phyloP scores from a whole-genome alignment of 37 sponge, comb jelly and placozoan species.

The Amphimedon queenslandica region DNA sequence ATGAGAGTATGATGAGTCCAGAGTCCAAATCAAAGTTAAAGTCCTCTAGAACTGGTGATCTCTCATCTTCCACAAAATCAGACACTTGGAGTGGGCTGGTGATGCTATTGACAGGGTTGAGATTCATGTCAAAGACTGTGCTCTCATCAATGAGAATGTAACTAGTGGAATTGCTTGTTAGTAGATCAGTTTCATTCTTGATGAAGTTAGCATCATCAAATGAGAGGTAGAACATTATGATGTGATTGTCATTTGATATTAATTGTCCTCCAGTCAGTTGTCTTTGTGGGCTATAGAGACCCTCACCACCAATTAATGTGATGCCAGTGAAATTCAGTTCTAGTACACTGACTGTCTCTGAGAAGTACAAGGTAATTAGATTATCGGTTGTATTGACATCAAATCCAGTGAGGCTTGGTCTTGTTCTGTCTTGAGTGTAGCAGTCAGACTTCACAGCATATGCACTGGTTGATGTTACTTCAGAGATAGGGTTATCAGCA shows the following conservation, averaged over 20 bases:
- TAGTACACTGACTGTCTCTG: conserved; percentile 68
- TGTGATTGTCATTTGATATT: conserved; percentile 26
- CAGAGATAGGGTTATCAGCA: conserved; percentile 48
- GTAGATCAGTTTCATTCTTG: conserved; percentile 60
- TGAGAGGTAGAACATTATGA: conserved; percentile 41
- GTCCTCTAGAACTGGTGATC: conserved; percentile 29
- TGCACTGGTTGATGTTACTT: conserved; percentile 20
- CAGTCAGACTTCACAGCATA: conserved; percentile 51
- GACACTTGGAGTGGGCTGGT: conserved; percentile 26
- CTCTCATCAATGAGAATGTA: conserved; percentile 55
- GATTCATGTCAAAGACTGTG: conserved; percentile 68
- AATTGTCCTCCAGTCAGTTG: conserved; percentile 55
- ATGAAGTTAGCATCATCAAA: conserved; percentile 79
- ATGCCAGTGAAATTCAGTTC: conserved; percentile 67
- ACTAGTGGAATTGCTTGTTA: conserved; percentile 40
- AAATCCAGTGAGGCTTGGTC: conserved; percentile 56
- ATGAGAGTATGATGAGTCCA: conserved; percentile 53
- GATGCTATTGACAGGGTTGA: conserved; percentile 53
- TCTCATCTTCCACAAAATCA: conserved; percentile 36
- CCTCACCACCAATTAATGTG: conserved; percentile 40
- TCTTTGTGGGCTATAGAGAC: conserved; percentile 21
- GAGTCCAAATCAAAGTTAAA: conserved; percentile 76
- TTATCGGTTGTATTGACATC: conserved; percentile 73
- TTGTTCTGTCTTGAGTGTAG: conserved; percentile 67
- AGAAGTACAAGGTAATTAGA: conserved; percentile 66